Evolutionary conservation across 2,113 vertebrate genomes (phyloP), one percentile per base, ranked within the genome.

Genomic region (Brevimyrus niger): DNA sequence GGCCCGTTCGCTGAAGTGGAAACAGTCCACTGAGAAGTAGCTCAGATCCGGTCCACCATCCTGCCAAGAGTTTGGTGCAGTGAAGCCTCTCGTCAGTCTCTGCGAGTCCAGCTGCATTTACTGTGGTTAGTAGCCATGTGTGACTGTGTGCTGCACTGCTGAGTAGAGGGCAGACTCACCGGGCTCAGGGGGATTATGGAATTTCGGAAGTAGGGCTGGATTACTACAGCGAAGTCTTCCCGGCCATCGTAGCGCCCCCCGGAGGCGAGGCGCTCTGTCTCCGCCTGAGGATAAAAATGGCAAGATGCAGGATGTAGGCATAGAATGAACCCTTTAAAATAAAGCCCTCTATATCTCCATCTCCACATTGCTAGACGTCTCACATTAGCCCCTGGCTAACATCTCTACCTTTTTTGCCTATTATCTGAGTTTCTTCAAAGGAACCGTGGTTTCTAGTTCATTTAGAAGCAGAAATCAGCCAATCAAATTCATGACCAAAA

Each of bases 11-110:
- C 94, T 96, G 95, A 99, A 97, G 94, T 99, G 97, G 93, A 97
- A 96, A 93, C 98, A 99, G 93, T 99, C 97, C 87, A 93, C 91
- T 0, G 97, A 96, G 94, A 99, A 98, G 95, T 96, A 98, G 87
- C 94, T 96, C 90, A 93, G 31, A 89, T 98, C 97, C 31, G 95
- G 94, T 27, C 21, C 90, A 55, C 94, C 92, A 0, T 92, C 94
- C 98, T 99, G 94, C 5, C 35, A 38, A 84, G 50, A 53, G 50
- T 87, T 31, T 53, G 1, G 38, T 47, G 3, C 38, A 47, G 17
- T 3, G 19, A 11, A 53, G 50, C 31, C 47, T 19, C 53, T 55
- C 17, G 8, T 87, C n/a, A 31, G 47, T 87, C 27, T 38, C 7
- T 51, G n/a, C 4, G 17, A 17, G 35, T 38, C 5, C 35, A 80